Conservation (phyloP, 2,797 vertebrate species). For the Xiphorhynchus erythropygius region DNA sequence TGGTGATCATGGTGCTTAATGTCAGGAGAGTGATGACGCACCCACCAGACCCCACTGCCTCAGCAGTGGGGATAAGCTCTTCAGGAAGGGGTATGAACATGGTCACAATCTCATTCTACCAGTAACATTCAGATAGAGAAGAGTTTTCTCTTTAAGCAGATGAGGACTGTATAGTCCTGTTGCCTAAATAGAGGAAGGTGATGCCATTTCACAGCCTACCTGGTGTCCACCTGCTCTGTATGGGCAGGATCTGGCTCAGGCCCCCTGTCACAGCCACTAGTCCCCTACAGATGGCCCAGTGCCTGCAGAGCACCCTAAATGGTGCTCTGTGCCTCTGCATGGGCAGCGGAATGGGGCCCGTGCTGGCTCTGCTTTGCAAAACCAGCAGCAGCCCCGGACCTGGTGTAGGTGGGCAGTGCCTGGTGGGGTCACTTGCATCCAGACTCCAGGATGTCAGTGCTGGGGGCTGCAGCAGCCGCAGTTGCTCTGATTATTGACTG, state of each 20-base stretch:
- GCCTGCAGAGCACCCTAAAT: not conserved
- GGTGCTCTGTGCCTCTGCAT: not conserved
- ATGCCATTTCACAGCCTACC: not conserved
- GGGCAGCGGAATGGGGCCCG: rapidly evolving
- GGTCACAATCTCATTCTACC: not conserved
- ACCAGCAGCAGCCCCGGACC: not conserved
- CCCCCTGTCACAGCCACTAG: not conserved
- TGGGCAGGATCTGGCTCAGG: rapidly evolving
- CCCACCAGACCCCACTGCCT: not conserved
- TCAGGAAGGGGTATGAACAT: not conserved
- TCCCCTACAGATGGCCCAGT: not conserved
- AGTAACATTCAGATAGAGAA: not conserved
- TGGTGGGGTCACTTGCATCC: not conserved
- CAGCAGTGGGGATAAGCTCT: not conserved
- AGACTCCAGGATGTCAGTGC: not conserved
- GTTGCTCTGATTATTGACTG: not conserved
- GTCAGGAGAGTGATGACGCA: not conserved
- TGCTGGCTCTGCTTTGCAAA: not conserved
- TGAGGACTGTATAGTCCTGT: not conserved
- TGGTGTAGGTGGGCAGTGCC: not conserved
- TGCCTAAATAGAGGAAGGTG: not conserved
- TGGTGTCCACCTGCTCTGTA: not conserved
- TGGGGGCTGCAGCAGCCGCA: not conserved
- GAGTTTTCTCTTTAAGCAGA: not conserved
- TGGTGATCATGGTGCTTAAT: not conserved